These are phyloP conservation scores for Corythornis madagascariensis DNA, from an alignment of 2,113 vertebrate genomes.

Conservation along the genomic window DNA sequence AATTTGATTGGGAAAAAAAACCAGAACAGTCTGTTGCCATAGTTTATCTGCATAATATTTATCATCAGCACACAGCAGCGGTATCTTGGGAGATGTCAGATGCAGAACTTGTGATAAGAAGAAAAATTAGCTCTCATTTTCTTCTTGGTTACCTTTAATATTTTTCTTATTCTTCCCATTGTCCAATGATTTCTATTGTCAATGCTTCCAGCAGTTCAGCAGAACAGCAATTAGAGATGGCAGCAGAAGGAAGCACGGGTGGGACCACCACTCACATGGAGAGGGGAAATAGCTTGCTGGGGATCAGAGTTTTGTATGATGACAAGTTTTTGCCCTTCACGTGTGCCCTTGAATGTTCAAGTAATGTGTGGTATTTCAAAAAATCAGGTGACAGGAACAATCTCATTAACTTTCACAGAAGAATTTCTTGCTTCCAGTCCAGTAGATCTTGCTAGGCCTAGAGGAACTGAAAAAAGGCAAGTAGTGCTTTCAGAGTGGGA, in stretches of 20 bases:
- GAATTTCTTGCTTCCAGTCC: neutral
- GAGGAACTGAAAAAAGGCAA: neutral
- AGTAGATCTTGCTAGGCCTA: neutral
- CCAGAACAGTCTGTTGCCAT: neutral
- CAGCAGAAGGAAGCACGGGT: neutral
- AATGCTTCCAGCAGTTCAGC: neutral
- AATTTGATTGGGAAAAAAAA: neutral
- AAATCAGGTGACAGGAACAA: neutral
- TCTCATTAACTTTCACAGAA: neutral
- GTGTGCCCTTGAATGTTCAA: neutral
- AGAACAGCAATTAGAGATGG: neutral
- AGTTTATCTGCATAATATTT: neutral
- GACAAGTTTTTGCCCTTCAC: neutral
- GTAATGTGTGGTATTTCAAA: neutral
- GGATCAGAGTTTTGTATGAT: neutral
- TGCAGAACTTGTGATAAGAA: neutral
- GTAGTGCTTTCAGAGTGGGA: neutral
- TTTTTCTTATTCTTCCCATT: neutral
- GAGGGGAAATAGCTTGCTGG: neutral
- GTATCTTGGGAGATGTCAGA: neutral
- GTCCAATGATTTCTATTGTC: neutral
- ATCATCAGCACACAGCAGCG: neutral
- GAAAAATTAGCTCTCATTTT: neutral
- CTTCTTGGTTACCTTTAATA: neutral
- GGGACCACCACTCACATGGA: neutral